These are phyloP conservation scores for Acanthacorydalis orientalis DNA, from an alignment of 2,888 invertebrate species.

Conservation along the genomic window DNA sequence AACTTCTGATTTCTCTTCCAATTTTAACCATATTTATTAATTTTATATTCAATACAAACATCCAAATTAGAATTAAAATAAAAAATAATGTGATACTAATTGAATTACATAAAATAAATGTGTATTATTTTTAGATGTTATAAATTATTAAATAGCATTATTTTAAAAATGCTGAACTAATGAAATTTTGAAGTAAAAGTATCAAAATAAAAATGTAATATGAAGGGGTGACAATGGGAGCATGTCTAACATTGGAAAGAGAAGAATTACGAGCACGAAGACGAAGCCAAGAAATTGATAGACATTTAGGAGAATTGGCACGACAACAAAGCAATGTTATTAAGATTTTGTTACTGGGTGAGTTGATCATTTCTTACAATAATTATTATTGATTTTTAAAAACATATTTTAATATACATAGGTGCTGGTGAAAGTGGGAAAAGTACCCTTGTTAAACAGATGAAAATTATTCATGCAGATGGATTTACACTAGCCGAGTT, in stretches of 20 bases:
- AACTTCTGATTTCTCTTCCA: too few species aligned
- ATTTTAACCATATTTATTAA: too few species aligned
- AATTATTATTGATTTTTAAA: background rate
- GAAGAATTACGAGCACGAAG: constrained; percentile 39
- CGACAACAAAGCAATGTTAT: constrained; percentile 41
- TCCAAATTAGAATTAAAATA: too few species aligned
- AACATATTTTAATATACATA: constrained; percentile 13
- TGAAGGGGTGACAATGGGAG: constrained; percentile 34
- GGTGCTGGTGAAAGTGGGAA: constrained; percentile 52
- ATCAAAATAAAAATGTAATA: constrained; percentile 4
- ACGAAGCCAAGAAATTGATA: constrained; percentile 42
- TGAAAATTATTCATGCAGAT: constrained; percentile 52
- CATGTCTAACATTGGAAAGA: constrained; percentile 42
- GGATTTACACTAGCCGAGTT: constrained; percentile 43
- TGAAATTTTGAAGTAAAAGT: too few species aligned
- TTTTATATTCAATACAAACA: too few species aligned
- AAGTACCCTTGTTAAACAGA: constrained; percentile 49
- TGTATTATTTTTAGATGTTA: too few species aligned
- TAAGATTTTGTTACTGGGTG: constrained; percentile 42
- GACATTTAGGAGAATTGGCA: constrained; percentile 36
- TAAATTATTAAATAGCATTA: too few species aligned
- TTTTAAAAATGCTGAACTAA: too few species aligned
- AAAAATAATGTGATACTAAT: too few species aligned
- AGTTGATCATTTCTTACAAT: constrained; percentile 11
- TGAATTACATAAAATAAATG: too few species aligned